These are phyloP conservation scores for Takifugu ocellatus DNA, from an alignment of 2,797 vertebrate species.

Conservation along the genomic window DNA sequence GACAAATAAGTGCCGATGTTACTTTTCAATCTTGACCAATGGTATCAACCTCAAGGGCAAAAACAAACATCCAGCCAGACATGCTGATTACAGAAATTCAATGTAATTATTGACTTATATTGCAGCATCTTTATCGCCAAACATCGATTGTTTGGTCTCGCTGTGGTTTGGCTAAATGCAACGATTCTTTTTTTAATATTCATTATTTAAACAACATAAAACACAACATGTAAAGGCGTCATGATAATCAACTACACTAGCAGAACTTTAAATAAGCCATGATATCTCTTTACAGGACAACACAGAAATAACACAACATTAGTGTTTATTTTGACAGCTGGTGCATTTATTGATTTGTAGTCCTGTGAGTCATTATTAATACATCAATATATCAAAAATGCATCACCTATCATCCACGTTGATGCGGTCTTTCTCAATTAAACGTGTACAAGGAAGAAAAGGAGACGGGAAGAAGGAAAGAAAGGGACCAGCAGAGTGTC, in stretches of 20 bases:
- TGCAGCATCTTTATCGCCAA: not conserved
- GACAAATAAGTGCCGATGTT: slow-evolving; percentile 24
- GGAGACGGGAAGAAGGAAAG: slow-evolving; percentile 16
- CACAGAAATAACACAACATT: not conserved
- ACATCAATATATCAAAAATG: slow-evolving; percentile 22
- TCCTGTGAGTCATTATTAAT: slow-evolving; percentile 9
- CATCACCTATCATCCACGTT: slow-evolving; percentile 11
- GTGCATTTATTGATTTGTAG: not conserved
- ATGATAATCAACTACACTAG: no score
- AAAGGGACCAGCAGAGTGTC: slow-evolving; percentile 31
- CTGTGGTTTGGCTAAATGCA: not conserved
- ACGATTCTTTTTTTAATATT: not conserved
- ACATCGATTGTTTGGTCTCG: not conserved
- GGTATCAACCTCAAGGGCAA: slow-evolving; percentile 2
- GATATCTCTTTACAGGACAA: no score
- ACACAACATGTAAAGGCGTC: not conserved
- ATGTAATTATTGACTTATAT: not conserved
- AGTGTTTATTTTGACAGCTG: slow-evolving; percentile 2
- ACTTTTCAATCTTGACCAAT: slow-evolving; percentile 29
- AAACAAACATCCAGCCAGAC: not conserved
- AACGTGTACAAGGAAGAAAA: slow-evolving; percentile 3
- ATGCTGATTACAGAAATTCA: not conserved
- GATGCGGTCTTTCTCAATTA: slow-evolving; percentile 29
- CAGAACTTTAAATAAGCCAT: no score
- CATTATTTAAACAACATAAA: not conserved